phyloP scores from a whole-genome alignment of 2,113 vertebrate genomes.

The Lasiurus borealis region DNA sequence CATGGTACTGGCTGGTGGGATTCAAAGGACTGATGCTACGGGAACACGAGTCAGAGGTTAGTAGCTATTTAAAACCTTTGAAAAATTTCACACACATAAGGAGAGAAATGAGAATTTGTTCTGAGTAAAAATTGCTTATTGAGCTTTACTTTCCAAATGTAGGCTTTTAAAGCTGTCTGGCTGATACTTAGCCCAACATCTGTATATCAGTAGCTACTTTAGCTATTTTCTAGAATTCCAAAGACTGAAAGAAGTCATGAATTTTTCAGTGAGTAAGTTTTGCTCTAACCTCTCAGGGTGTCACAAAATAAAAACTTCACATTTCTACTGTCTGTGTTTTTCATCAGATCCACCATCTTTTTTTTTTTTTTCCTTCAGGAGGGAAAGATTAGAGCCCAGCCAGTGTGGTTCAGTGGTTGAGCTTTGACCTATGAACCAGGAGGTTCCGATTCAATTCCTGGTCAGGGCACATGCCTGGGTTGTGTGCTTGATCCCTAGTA shows the following conservation, averaged over 20 bases:
- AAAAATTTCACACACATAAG: neutral
- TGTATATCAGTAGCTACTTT: slow-evolving; percentile 8
- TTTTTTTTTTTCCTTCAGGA: neutral
- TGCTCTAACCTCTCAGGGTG: neutral
- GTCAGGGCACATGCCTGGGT: no score
- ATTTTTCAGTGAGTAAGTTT: slow-evolving; percentile 16
- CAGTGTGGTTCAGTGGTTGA: no score
- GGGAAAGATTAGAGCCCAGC: slow-evolving; percentile 58
- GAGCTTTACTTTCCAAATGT: slow-evolving; percentile 41
- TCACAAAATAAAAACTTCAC: slow-evolving; percentile 41
- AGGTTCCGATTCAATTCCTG: no score
- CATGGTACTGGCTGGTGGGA: slow-evolving; percentile 96
- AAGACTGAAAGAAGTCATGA: slow-evolving; percentile 14
- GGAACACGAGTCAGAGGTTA: slow-evolving; percentile 95
- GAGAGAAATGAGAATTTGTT: neutral
- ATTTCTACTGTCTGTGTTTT: slow-evolving; percentile 22
- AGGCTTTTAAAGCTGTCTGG: slow-evolving; percentile 10
- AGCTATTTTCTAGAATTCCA: slow-evolving; percentile 37
- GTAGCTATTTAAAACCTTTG: slow-evolving; percentile 71
- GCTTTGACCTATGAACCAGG: no score
- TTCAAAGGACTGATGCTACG: slow-evolving; percentile 95
- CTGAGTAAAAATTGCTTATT: slow-evolving; percentile 35
- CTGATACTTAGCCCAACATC: neutral
- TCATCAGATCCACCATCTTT: neutral
- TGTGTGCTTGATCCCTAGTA: no score